Evolutionary conservation across 37 sponge, comb jelly and placozoan genomes (phyloP).

Genomic region (Petrosia ficiformis): DNA sequence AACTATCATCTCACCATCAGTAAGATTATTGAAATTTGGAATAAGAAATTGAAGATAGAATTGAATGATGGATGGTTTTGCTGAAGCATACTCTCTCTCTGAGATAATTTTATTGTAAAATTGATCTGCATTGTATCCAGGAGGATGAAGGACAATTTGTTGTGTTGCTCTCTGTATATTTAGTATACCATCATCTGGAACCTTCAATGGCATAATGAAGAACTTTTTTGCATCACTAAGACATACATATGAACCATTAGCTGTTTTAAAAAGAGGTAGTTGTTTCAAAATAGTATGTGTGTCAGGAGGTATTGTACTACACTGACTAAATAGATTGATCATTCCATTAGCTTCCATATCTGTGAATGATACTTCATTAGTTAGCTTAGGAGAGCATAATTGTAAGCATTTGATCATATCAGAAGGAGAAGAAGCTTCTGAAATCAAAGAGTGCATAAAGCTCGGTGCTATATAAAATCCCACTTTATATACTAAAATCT

Average conservation of each 20-base stretch:
- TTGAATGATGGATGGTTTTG: background rate
- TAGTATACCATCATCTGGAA: background rate
- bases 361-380: conserved; percentile 6
- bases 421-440: background rate
- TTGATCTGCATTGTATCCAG: background rate
- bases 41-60: conserved; percentile 14
- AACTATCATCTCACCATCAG: background rate
- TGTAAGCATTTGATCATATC: conserved; percentile 24
- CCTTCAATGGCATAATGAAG: background rate
- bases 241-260: conserved; percentile 9
- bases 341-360: conserved; percentile 10
- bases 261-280: conserved; percentile 13
- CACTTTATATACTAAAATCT: conserved; percentile 3
- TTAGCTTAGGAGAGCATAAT: background rate
- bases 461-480: background rate
- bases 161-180: background rate
- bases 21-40: conserved; percentile 10
- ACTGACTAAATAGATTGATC: background rate
- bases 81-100: background rate
- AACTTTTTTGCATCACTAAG: background rate
- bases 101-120: conserved; percentile 9
- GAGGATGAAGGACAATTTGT: background rate
- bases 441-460: background rate
- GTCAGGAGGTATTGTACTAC: background rate
- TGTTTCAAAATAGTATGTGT: background rate